Base-by-base conservation (phyloP, 2,113 vertebrate genomes). In the Capreolus pygargus region DNA sequence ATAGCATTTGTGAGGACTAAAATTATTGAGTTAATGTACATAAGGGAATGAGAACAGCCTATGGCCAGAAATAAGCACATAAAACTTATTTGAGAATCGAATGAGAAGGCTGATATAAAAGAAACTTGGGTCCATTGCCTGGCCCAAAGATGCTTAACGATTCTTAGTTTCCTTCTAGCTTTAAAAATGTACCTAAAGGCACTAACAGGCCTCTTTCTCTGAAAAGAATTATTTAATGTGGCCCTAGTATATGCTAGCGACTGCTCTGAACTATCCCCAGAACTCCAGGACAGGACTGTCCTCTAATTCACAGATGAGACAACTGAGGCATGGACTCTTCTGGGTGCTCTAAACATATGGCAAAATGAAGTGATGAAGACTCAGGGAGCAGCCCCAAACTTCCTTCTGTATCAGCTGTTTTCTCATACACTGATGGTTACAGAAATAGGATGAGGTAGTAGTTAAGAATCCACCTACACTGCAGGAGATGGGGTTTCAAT, bases 401-500 rank as follows among this genome's bases (percentile, higher is more conserved):
- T 39, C 33, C 85, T 70, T 81, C 33, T 5, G 6, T 13, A 5
- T 7, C 27, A 27, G 25, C 6, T 2, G 0, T 85, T 70, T 74
- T 57, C 82, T 39, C 57, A 4, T 3, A 21, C 5, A 8, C 7
- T 39, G 7, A 78, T 0, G 1, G 58, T 54, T 52, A n/a, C 13
- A 89, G 54, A 91, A 91, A 55, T 0, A 54, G 36, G 50, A 54
- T 8, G 58, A 10, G 5, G 25, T 76, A 43, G 39, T 6, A 27
- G 36, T 76, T 43, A 76, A 76, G 70, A 43, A 43, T 76, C 70
- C 39, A 76, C 70, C 36, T 76, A 76, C 10, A 39, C 70, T 76
- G 70, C 23, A 76, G 70, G 70, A 39, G 39, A 76, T 76, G 36
- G 70, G 36, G 14, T 25, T 76, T 76, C 23, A 43, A 27, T 76